phyloP scores from a whole-genome alignment of 2,113 vertebrate genomes.

The Ondatra zibethicus region DNA sequence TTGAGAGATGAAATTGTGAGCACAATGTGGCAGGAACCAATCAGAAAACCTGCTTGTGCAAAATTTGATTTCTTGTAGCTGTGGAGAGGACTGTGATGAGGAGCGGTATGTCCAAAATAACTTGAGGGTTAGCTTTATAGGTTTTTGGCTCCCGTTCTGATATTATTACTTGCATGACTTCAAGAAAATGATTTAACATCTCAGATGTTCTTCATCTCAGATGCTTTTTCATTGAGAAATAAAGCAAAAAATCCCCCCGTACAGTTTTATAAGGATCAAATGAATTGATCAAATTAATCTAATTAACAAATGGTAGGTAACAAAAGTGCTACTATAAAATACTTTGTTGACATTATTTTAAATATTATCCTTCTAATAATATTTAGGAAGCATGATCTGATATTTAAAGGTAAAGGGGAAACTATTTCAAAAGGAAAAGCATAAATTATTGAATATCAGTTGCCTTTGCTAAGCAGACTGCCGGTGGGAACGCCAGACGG shows the following conservation, averaged over 20 bases:
- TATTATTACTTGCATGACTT: neutral
- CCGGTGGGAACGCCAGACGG: neutral
- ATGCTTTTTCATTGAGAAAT: neutral
- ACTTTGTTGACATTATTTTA: neutral
- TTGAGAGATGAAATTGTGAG: constrained; percentile 26
- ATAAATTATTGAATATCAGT: neutral
- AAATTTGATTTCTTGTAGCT: constrained; percentile 15
- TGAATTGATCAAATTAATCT: constrained; percentile 20
- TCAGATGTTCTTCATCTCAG: neutral
- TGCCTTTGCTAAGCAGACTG: neutral
- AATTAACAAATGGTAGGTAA: neutral
- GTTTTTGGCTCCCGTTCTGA: neutral
- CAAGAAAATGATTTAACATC: neutral
- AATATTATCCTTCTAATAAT: neutral
- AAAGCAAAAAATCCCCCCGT: neutral
- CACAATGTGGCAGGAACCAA: constrained; percentile 40
- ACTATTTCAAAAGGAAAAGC: neutral
- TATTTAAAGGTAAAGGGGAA: neutral
- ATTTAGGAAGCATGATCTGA: neutral
- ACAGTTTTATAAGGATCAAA: constrained; percentile 12
- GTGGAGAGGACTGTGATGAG: neutral
- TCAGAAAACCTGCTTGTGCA: constrained; percentile 10
- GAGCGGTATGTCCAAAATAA: constrained; percentile 5
- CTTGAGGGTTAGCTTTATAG: neutral
- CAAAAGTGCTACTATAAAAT: constrained; percentile 14